phyloP scores from a whole-genome alignment of 2,888 invertebrate genomes.

The Cephus spinipes region DNA sequence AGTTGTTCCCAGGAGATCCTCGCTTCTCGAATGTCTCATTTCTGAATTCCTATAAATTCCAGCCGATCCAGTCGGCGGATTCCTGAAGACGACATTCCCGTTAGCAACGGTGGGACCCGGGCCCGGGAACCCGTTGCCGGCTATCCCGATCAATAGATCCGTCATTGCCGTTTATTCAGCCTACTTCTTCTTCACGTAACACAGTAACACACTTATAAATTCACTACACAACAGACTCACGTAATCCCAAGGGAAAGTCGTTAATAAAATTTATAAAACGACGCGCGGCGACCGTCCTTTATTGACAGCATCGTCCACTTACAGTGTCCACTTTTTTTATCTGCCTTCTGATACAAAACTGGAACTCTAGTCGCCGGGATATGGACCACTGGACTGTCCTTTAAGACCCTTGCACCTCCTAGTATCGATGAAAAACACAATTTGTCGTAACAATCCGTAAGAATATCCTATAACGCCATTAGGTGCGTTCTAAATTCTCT shows the following conservation, averaged over 20 bases:
- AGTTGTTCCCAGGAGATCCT: constrained; percentile 56
- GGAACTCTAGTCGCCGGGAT: not conserved
- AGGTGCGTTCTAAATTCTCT: not conserved
- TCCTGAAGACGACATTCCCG: constrained; percentile 37
- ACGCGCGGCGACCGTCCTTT: not conserved
- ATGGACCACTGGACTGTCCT: not conserved
- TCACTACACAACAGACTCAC: not conserved
- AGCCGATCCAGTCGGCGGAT: constrained; percentile 23
- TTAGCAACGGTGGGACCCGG: constrained; percentile 27
- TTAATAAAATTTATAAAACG: not conserved
- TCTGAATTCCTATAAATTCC: constrained; percentile 53
- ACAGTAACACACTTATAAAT: constrained; percentile 2
- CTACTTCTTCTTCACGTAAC: constrained; percentile 2
- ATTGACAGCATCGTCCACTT: not conserved
- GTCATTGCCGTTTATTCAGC: constrained; percentile 34
- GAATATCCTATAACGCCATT: not conserved
- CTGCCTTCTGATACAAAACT: not conserved
- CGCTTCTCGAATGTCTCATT: constrained; percentile 62
- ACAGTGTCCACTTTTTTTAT: not conserved
- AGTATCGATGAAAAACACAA: not conserved
- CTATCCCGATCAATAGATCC: constrained; percentile 46
- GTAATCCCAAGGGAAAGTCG: not conserved
- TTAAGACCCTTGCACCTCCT: not conserved
- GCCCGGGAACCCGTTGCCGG: constrained; percentile 37
- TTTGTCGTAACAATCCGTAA: not conserved